phyloP scores from a whole-genome alignment of 1,140 invertebrate species.

The Drosophila watanabei region DNA sequence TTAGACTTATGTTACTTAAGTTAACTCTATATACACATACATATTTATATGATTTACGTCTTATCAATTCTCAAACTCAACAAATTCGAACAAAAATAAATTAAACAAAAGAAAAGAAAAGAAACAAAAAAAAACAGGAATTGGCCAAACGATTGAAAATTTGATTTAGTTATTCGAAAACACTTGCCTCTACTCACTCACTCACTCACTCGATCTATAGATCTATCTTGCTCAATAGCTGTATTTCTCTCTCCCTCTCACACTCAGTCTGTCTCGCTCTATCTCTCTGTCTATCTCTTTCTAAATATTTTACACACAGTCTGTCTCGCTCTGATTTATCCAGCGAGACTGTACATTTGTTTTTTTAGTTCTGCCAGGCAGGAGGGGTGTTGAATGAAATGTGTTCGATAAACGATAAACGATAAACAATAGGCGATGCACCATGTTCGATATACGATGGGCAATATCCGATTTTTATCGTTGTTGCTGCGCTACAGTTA shows the following conservation, averaged over 20 bases:
- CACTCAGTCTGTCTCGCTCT: slow-evolving; percentile 45
- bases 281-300: slow-evolving; percentile 50
- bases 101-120: slow-evolving; percentile 27
- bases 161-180: slow-evolving; percentile 55
- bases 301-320: slow-evolving; percentile 35
- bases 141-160: slow-evolving; percentile 83
- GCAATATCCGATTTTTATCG: slow-evolving; percentile 46
- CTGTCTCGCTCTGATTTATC: slow-evolving; percentile 16
- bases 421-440: slow-evolving; percentile 23
- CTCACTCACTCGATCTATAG: slow-evolving; percentile 43
- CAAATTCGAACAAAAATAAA: slow-evolving; percentile 71
- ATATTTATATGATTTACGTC: slow-evolving; percentile 62
- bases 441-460: slow-evolving; percentile 26
- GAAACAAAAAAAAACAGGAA: slow-evolving; percentile 82
- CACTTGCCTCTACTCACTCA: slow-evolving; percentile 66
- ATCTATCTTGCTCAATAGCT: slow-evolving; percentile 36
- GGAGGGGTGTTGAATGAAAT: slow-evolving; percentile 84
- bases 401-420: slow-evolving; percentile 59
- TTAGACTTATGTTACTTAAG: slow-evolving; percentile 62
- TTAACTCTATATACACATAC: slow-evolving; percentile 56
- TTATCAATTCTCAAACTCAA: slow-evolving; percentile 49
- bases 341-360: slow-evolving; percentile 18
- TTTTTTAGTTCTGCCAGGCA: slow-evolving; percentile 63
- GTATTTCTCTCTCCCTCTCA: slow-evolving; percentile 39
- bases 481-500: slow-evolving; percentile 53